phyloP scores from a whole-genome alignment of 2,797 vertebrate genomes.

The Peromyscus aztecus region DNA sequence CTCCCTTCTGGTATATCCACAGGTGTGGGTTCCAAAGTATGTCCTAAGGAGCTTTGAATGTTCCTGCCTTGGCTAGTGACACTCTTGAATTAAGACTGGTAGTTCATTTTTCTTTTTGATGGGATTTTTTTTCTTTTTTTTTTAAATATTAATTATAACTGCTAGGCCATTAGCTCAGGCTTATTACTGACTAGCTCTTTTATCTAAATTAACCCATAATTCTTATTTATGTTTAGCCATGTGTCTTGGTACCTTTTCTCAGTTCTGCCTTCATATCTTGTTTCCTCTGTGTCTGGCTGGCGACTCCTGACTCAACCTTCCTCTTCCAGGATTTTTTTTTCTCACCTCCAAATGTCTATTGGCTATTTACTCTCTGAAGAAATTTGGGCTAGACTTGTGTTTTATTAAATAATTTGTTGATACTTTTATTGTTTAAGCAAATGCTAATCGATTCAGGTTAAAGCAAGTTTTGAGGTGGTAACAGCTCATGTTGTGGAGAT shows the following conservation, averaged over 20 bases:
- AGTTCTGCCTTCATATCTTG: too few species aligned
- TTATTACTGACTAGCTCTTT: too few species aligned
- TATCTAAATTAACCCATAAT: too few species aligned
- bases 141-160: too few species aligned
- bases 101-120: neutral
- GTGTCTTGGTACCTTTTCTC: too few species aligned
- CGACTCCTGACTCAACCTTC: too few species aligned
- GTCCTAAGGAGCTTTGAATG: neutral
- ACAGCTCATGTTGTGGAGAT: conserved; percentile 44
- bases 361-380: conserved; percentile 48
- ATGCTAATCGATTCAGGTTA: conserved; percentile 48
- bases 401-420: conserved; percentile 22
- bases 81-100: neutral
- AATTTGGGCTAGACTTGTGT: neutral
- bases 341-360: conserved; percentile 35
- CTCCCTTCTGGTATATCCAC: neutral
- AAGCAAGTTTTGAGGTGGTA: neutral
- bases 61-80: neutral
- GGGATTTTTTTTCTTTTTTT: neutral
- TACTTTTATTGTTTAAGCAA: conserved; percentile 54
- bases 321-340: neutral
- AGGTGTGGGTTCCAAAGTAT: neutral
- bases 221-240: too few species aligned
- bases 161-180: too few species aligned
- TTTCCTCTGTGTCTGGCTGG: too few species aligned